Base-by-base conservation (phyloP, 2,113 vertebrate genomes). In the Rhea americana region DNA sequence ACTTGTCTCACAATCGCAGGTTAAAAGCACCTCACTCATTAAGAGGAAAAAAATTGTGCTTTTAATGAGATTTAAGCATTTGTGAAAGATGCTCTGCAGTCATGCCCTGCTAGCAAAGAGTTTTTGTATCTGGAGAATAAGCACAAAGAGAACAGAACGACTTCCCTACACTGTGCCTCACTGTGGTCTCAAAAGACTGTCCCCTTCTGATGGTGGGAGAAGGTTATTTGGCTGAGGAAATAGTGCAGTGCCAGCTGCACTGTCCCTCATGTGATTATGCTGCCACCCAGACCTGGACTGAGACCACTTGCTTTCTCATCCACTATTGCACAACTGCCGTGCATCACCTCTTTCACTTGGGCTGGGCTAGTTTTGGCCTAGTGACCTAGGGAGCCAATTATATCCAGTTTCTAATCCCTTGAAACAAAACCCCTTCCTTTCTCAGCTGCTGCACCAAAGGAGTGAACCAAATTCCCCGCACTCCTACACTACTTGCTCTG, bases 11-110 rank as follows among this genome's bases (percentile, higher is more conserved):
- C 74, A 66, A 25, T 59, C 74, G 87, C 9, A 1, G n/a, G 78
- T 76, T 81, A 85, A 95, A 94, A 84, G 55, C 28, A 91, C 82
- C 77, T 50, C n/a, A 41, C 32, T 63, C 13, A 30, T 39, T 81
- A 55, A 86, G 83, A 35, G 13, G 39, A 65, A 45, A 91, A 85
- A 91, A 59, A 43, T 7, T 0, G 5, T 32, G 35, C n/a, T 50
- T 70, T 70, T 35, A 82, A 55, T 3, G 13, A 32, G 4, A 59
- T 75, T 68, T 59, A 43, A 63, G 22, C 19, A 17, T 16, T 77
- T 79, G 45, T 72, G 11, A 72, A 92, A 81, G 26, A 9, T 6
- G 5, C 7, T 85, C 37, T 51, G 67, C 41, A 89, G 22, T 5
- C 45, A 62, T 83, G 45, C 11, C 24, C 25, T 56, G 26, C 30